phyloP scores from a whole-genome alignment of 2,888 invertebrate species.

The Biston betularia region DNA sequence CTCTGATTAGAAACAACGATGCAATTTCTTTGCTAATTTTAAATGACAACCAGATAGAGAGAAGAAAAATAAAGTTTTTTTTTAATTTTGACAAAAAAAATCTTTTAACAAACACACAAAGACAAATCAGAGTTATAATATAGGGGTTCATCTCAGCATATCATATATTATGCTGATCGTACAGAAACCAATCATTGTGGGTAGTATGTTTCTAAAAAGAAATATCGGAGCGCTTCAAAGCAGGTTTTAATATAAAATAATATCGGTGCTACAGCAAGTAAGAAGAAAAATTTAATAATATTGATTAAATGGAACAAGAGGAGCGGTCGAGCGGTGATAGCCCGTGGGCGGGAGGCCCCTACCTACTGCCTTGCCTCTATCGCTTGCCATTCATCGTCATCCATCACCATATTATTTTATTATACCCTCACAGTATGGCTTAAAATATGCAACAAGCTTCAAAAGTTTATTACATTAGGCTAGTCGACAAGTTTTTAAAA shows the following conservation, averaged over 20 bases:
- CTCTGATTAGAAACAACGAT: too few relatives aligned
- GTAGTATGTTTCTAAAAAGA: background rate
- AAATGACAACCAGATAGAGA: too few relatives aligned
- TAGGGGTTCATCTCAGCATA: too few relatives aligned
- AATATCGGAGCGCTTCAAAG: background rate
- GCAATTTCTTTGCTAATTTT: too few relatives aligned
- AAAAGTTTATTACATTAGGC: background rate
- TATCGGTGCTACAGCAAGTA: background rate
- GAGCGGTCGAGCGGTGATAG: conserved; percentile 3
- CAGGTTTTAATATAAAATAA: conserved; percentile 6
- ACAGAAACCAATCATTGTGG: too few relatives aligned
- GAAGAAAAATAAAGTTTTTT: too few relatives aligned
- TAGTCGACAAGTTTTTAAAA: background rate
- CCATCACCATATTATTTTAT: conserved; percentile 10
- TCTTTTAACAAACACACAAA: too few relatives aligned
- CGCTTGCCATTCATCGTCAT: background rate
- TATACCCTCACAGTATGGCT: background rate
- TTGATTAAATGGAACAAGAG: conserved; percentile 14
- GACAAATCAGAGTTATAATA: too few relatives aligned
- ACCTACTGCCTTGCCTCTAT: background rate
- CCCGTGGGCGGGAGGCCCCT: background rate
- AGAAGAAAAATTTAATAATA: conserved; percentile 6
- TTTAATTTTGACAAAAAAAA: too few relatives aligned
- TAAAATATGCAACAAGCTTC: conserved; percentile 1
- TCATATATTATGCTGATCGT: too few relatives aligned